A percentile compares a stretch with the other conserved stretches of the same genome.
Evolutionary conservation across 2,113 vertebrate genomes (phyloP).

Genomic region (Elaphurus davidianus): DNA sequence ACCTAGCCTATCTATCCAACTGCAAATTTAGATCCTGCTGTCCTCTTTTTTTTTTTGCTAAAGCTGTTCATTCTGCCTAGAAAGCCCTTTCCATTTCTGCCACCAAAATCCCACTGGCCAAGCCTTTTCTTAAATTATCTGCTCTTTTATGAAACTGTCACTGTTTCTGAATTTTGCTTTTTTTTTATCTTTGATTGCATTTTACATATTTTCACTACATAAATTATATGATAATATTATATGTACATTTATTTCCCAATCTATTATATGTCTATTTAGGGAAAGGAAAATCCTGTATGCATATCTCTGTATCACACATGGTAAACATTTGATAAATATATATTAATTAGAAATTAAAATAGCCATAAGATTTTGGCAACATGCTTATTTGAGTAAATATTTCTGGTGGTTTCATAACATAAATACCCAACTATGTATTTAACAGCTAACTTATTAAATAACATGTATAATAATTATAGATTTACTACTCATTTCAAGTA

Average conservation of each 20-base stretch:
- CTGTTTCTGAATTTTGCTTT: not conserved
- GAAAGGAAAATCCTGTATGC: not conserved
- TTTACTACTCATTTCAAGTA: slow-evolving; percentile 39
- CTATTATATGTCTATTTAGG: not conserved
- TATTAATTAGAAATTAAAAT: not conserved
- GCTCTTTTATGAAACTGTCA: not conserved
- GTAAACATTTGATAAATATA: not conserved
- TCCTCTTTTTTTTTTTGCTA: not conserved
- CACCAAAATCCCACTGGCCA: not conserved
- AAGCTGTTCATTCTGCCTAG: not conserved
- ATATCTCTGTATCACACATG: not conserved
- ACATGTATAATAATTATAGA: slow-evolving; percentile 43
- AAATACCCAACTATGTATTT: slow-evolving; percentile 39
- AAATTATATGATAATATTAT: not conserved
- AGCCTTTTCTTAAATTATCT: not conserved
- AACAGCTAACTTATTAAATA: slow-evolving; percentile 47
- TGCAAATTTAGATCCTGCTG: too few species aligned
- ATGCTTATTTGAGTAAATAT: not conserved
- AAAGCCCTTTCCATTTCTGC: not conserved
- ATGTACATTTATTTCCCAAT: not conserved
- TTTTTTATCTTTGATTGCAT: not conserved
- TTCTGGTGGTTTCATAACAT: slow-evolving; percentile 2
- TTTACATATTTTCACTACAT: not conserved
- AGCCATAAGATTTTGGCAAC: not conserved
- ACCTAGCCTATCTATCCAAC: not conserved